These are phyloP conservation scores for Styela plicata DNA, from an alignment of 23 tunicate species.

Conservation along the genomic window DNA sequence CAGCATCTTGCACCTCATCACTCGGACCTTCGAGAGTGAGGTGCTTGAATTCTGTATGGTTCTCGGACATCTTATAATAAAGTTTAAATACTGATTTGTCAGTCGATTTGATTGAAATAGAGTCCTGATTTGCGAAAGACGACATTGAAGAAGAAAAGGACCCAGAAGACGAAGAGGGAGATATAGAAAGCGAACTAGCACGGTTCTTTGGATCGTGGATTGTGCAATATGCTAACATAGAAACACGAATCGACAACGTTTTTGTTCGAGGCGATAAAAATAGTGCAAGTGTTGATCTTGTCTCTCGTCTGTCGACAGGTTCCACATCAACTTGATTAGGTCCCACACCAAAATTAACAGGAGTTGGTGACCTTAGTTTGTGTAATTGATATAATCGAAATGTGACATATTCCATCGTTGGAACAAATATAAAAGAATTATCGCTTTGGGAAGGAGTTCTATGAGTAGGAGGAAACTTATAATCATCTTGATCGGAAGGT, in stretches of 20 bases:
- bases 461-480: slow-evolving; percentile 22
- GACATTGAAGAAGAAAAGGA: slow-evolving; percentile 17
- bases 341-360: slow-evolving; percentile 8
- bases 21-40: slow-evolving; percentile 28
- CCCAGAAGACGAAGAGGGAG: slow-evolving; percentile 28
- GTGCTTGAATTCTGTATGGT: slow-evolving; percentile 16
- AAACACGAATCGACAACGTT: slow-evolving; percentile 13
- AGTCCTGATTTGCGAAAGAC: slow-evolving; percentile 16
- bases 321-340: slow-evolving; percentile 14
- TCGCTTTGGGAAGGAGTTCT: background rate
- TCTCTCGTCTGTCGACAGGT: slow-evolving; percentile 7
- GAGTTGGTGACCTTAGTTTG: slow-evolving; percentile 14
- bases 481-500: background rate
- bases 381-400: slow-evolving; percentile 15
- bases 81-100: slow-evolving; percentile 20
- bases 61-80: slow-evolving; percentile 14
- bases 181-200: slow-evolving; percentile 19
- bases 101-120: background rate
- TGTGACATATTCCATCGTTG: slow-evolving; percentile 20
- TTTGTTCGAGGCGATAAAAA: slow-evolving; percentile 10
- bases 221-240: slow-evolving; percentile 23
- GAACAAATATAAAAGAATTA: slow-evolving; percentile 24
- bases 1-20: slow-evolving; percentile 22
- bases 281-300: background rate
- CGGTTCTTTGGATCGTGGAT: slow-evolving; percentile 11